These are phyloP conservation scores for Thalassoma bifasciatum DNA, from an alignment of 2,113 vertebrate species.

Conservation along the genomic window DNA sequence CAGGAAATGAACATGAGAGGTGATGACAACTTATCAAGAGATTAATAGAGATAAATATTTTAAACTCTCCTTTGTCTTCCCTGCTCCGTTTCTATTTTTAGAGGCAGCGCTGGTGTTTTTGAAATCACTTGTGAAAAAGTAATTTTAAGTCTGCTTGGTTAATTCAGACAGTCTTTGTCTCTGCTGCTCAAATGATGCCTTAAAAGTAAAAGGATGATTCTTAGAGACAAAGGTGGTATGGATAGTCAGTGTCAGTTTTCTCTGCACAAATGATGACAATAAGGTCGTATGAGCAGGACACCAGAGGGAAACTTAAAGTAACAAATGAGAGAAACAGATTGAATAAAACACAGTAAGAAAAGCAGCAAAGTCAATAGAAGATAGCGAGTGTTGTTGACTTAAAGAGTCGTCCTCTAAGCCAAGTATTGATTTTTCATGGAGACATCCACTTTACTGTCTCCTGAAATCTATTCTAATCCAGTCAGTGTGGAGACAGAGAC, in stretches of 20 bases:
- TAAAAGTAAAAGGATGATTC: too few species aligned
- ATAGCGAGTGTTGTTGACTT: conserved; percentile 5
- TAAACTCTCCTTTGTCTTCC: neutral
- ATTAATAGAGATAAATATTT: conserved; percentile 35
- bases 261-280: neutral
- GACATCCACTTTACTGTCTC: conserved; percentile 16
- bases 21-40: neutral
- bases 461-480: conserved; percentile 49
- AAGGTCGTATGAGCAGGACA: neutral
- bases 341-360: neutral
- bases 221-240: too few species aligned
- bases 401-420: conserved; percentile 2
- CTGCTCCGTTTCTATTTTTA: conserved; percentile 4
- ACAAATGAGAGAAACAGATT: neutral
- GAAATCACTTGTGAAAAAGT: neutral
- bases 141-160: neutral
- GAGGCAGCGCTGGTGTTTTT: neutral
- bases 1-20: conserved; percentile 16
- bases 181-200: too few species aligned
- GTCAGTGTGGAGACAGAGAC: conserved; percentile 6
- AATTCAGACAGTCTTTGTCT: neutral
- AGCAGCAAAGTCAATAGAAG: neutral
- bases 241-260: neutral
- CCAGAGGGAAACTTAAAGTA: neutral
- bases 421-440: conserved; percentile 34